A percentile compares a stretch with the other conserved stretches of the same genome.
phyloP scores from a whole-genome alignment of 64 coral and sea anemone genomes.

The Exaiptasia diaphana region DNA sequence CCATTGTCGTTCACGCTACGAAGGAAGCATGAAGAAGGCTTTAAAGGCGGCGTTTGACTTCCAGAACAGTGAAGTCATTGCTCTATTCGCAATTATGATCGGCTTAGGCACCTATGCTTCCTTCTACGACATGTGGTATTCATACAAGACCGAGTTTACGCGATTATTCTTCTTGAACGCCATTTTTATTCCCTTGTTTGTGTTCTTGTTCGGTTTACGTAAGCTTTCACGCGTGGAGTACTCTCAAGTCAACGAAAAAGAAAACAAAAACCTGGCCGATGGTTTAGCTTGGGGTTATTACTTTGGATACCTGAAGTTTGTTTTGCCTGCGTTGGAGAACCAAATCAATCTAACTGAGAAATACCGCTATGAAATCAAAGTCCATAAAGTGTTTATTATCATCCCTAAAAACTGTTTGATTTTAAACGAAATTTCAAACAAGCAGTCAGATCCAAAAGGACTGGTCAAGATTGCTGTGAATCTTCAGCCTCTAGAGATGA shows the following conservation, averaged over 20 bases:
- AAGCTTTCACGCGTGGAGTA: slow-evolving; percentile 43
- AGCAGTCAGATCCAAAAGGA: background rate
- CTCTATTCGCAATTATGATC: no score
- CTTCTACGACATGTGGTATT: no score
- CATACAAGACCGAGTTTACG: background rate
- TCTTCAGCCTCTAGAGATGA: background rate
- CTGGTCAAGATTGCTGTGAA: slow-evolving; percentile 1
- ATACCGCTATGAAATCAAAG: slow-evolving; percentile 11
- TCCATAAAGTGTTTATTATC: slow-evolving; percentile 66
- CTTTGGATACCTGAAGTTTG: slow-evolving; percentile 69
- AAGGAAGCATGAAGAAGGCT: slow-evolving; percentile 24
- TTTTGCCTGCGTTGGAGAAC: slow-evolving; percentile 24
- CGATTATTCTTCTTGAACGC: slow-evolving; percentile 16
- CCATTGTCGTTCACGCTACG: slow-evolving; percentile 56
- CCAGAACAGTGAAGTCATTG: background rate
- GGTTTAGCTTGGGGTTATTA: slow-evolving; percentile 80
- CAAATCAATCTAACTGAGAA: slow-evolving; percentile 18
- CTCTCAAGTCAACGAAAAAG: slow-evolving; percentile 32
- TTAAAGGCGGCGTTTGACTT: slow-evolving; percentile 45
- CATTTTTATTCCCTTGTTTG: slow-evolving; percentile 17
- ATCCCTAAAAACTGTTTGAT: slow-evolving; percentile 59
- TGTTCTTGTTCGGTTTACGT: slow-evolving; percentile 38
- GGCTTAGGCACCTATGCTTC: no score
- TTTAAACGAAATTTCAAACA: background rate
- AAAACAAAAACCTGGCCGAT: slow-evolving; percentile 68